Conservation (phyloP, 2,113 vertebrate genomes). For the Chiloscyllium plagiosum region DNA sequence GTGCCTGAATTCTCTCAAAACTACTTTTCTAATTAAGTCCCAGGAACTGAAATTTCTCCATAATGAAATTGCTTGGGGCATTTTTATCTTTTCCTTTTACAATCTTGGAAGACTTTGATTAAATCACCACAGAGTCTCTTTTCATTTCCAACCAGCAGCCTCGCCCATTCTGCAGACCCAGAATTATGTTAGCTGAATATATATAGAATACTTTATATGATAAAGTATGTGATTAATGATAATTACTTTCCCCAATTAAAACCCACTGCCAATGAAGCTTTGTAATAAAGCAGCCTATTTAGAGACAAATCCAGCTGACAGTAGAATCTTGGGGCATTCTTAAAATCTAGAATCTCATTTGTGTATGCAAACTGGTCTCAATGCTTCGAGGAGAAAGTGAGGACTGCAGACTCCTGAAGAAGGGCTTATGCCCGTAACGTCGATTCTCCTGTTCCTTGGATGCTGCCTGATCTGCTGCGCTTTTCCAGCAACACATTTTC, state of each 20-base stretch:
- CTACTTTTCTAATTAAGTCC: not conserved
- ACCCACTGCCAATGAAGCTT: not conserved
- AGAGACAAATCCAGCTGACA: not conserved
- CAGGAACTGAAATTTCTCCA: not conserved
- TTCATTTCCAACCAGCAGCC: not conserved
- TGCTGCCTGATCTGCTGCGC: too few species aligned
- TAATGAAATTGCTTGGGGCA: not conserved
- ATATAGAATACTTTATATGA: not conserved
- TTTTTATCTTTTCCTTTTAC: not conserved
- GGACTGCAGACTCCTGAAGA: too few species aligned
- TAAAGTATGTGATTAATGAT: too few species aligned
- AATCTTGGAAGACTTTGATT: not conserved
- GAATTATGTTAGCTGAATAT: not conserved
- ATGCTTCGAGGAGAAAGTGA: too few species aligned
- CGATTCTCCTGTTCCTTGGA: too few species aligned
- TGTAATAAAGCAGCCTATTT: not conserved
- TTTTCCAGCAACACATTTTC: too few species aligned
- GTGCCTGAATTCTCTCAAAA: not conserved
- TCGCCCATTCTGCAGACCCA: not conserved
- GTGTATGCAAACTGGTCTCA: not conserved
- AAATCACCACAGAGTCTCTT: not conserved
- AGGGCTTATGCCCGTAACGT: too few species aligned
- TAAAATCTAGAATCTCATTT: not conserved
- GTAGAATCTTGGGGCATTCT: not conserved
- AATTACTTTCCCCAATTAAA: not conserved